A percentile compares a stretch with the other conserved stretches of the same genome.
Conservation (phyloP, 2,113 vertebrate genomes). For the Peucedramus taeniatus region DNA sequence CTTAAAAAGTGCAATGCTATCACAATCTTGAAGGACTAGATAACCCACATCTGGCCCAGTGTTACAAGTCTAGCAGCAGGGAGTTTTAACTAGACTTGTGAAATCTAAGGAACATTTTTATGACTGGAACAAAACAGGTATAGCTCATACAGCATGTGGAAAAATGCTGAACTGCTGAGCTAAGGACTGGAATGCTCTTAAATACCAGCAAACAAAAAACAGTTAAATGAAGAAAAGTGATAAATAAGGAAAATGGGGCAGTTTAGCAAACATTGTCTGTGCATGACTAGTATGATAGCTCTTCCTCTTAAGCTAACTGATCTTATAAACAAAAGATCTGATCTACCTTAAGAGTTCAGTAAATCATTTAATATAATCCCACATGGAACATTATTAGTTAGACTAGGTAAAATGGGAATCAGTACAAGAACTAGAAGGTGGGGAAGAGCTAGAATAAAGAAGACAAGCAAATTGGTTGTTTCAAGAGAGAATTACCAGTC, state of each 20-base stretch:
- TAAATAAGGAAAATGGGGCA: neutral
- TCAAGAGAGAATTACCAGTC: neutral
- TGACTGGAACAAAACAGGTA: neutral
- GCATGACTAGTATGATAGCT: neutral
- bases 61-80: neutral
- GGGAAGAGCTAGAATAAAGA: neutral
- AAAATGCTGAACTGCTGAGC: neutral
- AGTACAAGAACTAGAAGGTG: neutral
- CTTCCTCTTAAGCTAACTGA: neutral
- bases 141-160: neutral
- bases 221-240: neutral
- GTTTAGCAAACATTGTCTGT: neutral
- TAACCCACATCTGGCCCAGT: neutral
- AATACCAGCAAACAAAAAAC: neutral
- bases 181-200: neutral
- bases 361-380: slow-evolving; percentile 23
- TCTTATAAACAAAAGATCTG: slow-evolving; percentile 16
- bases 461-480: neutral
- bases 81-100: neutral
- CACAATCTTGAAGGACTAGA: neutral
- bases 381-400: slow-evolving; percentile 17
- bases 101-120: neutral
- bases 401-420: slow-evolving; percentile 5
- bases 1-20: neutral
- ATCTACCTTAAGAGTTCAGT: slow-evolving; percentile 19